Conservation (phyloP, 2,888 invertebrate species). For the Acrocera orbiculus region DNA sequence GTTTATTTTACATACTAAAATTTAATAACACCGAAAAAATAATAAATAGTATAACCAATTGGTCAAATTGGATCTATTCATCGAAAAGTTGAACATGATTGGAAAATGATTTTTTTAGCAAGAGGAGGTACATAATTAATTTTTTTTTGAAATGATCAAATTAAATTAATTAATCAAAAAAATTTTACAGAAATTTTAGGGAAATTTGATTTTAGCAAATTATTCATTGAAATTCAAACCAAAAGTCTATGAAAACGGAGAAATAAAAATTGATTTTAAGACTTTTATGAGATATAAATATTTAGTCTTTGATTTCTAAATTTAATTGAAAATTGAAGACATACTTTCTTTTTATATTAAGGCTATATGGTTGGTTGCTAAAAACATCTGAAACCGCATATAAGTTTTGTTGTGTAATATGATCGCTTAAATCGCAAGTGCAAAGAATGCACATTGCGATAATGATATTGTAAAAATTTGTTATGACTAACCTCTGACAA, state of each 20-base stretch:
- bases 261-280: slow-evolving; percentile 31
- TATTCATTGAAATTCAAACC: slow-evolving; percentile 31
- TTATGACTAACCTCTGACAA: no score
- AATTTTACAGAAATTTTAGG: slow-evolving; percentile 42
- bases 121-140: slow-evolving; percentile 40
- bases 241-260: slow-evolving; percentile 36
- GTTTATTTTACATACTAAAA: no score
- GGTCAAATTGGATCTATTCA: slow-evolving; percentile 48
- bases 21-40: neutral
- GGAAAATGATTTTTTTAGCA: slow-evolving; percentile 80
- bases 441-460: no score
- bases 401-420: no score
- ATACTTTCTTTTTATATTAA: no score
- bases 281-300: no score
- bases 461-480: no score
- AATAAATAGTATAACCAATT: slow-evolving; percentile 30
- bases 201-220: slow-evolving; percentile 43
- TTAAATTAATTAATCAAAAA: slow-evolving; percentile 10
- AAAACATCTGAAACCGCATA: no score
- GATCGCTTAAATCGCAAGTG: no score
- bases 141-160: neutral
- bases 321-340: no score
- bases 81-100: slow-evolving; percentile 67
- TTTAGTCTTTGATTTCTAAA: no score
- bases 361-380: no score